Base-by-base conservation (phyloP, 2,113 vertebrate species). In the Nerophis ophidion region DNA sequence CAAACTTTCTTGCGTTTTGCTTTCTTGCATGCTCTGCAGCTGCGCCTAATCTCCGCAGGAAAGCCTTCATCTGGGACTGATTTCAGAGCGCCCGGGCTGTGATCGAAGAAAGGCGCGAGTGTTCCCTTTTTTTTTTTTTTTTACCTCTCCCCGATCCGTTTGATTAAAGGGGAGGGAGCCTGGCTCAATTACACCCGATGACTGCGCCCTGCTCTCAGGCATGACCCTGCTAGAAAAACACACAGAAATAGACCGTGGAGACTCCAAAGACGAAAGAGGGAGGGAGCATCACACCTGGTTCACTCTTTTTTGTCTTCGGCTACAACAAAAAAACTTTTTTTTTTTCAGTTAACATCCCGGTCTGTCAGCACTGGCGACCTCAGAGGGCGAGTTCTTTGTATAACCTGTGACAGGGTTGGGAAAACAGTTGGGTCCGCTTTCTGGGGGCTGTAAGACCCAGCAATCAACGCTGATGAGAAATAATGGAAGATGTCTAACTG, bases 81-180 rank as follows among this genome's bases (percentile, higher is more conserved):
- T 88, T 88, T 81, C 13, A 55, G 47, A 75, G 54, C 6, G 69
- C 71, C 63, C 15, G 50, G 54, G 70, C 65, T 11, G 15, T 33
- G 62, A 47, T 53, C 47, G 65, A 64, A 74, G 70, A 72, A 76
- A 70, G 68, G 60, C 63, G 57, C 62, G 65, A 70, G 76, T 84
- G 69, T 83, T 82, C 55, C 56, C 47, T 64, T 79, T 84, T 83
- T 26, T 3, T 26, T 26, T 26, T 26, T 26, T 26, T 26, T 26
- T 26, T 26, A 61, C 61, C 65, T 85, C 64, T 63, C 77, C 76
- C 77, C 80, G 60, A 81, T 84, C 73, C 63, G 56, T 63, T 73
- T 86, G 87, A 91, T 90, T 87, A 90, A 87, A 89, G 85, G 62
- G 75, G 80, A 88, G 84, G 62, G 73, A 81, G 80, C 83, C 82